A percentile compares a stretch with the other conserved stretches of the same genome.
phyloP scores from a whole-genome alignment of 2,113 vertebrate genomes.

The Phylloscopus trochilus region DNA sequence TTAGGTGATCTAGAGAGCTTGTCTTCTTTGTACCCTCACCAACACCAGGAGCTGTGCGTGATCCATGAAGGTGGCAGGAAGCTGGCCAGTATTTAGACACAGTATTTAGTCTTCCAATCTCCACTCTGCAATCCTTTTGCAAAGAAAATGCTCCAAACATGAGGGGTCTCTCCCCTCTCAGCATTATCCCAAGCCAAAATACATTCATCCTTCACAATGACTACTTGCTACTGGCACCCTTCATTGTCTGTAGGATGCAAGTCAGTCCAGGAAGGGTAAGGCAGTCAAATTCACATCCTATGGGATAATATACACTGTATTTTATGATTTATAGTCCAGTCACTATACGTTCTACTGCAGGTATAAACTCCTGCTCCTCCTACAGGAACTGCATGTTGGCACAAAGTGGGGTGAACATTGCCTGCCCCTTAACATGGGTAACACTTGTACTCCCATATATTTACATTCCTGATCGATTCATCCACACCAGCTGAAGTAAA shows the following conservation, averaged over 20 bases:
- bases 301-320: not conserved
- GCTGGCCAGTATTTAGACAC: not conserved
- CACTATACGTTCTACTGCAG: not conserved
- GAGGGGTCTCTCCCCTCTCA: not conserved
- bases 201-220: not conserved
- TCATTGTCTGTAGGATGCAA: not conserved
- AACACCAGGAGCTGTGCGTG: not conserved
- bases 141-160: not conserved
- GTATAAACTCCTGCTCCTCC: not conserved
- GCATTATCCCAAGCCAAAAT: not conserved
- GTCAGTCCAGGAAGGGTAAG: not conserved
- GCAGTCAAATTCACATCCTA: not conserved
- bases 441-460: accelerated
- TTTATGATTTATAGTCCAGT: not conserved
- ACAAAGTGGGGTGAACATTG: accelerated
- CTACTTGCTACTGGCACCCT: not conserved
- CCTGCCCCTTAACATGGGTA: not conserved
- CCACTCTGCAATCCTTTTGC: not conserved
- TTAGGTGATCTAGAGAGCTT: not conserved
- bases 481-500: not conserved
- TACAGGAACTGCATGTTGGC: accelerated
- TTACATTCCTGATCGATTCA: not conserved
- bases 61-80: not conserved
- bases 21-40: not conserved
- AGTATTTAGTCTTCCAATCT: not conserved